phyloP scores from a whole-genome alignment of 2,797 vertebrate species.

The Fringilla coelebs region DNA sequence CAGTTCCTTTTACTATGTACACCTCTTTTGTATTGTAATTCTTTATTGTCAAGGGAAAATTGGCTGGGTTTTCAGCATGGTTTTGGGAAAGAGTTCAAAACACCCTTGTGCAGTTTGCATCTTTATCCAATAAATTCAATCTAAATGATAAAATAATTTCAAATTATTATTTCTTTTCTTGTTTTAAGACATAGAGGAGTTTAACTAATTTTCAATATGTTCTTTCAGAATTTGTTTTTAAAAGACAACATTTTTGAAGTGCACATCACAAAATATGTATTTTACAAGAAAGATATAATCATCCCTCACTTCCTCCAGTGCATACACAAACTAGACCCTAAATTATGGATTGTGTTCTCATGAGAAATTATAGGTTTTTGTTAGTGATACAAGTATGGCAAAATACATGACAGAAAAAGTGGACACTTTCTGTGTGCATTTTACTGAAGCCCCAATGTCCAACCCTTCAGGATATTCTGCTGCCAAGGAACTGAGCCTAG shows the following conservation, averaged over 20 bases:
- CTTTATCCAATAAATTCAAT: neutral
- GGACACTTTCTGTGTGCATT: accelerated
- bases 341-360: neutral
- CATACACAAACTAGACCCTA: neutral
- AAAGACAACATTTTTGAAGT: neutral
- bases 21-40: neutral
- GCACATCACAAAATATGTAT: neutral
- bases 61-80: neutral
- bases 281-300: neutral
- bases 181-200: neutral
- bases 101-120: neutral
- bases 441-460: neutral
- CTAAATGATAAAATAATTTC: neutral
- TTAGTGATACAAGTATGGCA: neutral
- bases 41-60: neutral
- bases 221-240: neutral
- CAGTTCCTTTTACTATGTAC: neutral
- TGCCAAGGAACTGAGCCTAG: neutral
- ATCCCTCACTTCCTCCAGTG: neutral
- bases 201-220: neutral
- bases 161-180: neutral
- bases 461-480: neutral
- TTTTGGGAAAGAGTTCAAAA: neutral
- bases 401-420: neutral
- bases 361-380: neutral